Conservation (phyloP, 2,888 invertebrate genomes). For the Noctua pronuba region DNA sequence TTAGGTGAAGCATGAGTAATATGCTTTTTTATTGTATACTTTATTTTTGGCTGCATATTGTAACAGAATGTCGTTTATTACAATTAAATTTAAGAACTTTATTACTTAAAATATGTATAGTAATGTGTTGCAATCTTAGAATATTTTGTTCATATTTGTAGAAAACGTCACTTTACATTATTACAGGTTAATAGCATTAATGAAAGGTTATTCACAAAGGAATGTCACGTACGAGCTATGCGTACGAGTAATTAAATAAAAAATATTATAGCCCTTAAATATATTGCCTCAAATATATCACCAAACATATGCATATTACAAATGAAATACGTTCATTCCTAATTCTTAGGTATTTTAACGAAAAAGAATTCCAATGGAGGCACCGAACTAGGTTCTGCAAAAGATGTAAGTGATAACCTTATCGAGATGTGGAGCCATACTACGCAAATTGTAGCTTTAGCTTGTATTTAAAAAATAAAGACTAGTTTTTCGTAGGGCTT, state of each 20-base stretch:
- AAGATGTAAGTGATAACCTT: constrained; percentile 16
- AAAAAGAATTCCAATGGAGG: constrained; percentile 20
- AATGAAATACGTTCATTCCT: constrained; percentile 30
- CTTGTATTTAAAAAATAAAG: neutral
- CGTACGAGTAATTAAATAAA: constrained; percentile 34
- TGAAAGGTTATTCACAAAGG: constrained; percentile 8
- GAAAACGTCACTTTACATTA: neutral
- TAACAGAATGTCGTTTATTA: neutral
- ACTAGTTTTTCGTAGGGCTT: neutral
- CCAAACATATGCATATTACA: constrained; percentile 26
- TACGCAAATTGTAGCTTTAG: constrained; percentile 17
- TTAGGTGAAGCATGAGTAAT: neutral
- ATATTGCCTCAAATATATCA: constrained; percentile 25
- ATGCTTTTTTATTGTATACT: neutral
- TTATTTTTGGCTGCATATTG: neutral
- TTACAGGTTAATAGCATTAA: neutral
- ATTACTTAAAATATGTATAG: neutral
- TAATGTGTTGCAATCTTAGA: neutral
- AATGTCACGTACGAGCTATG: constrained; percentile 17
- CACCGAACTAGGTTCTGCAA: constrained; percentile 30
- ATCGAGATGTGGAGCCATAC: constrained; percentile 28
- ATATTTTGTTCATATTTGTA: neutral
- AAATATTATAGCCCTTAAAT: constrained; percentile 19
- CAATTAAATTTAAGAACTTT: neutral
- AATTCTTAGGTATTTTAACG: constrained; percentile 6